Base-by-base conservation (phyloP, 2,888 invertebrate genomes). In the Archips xylosteana region DNA sequence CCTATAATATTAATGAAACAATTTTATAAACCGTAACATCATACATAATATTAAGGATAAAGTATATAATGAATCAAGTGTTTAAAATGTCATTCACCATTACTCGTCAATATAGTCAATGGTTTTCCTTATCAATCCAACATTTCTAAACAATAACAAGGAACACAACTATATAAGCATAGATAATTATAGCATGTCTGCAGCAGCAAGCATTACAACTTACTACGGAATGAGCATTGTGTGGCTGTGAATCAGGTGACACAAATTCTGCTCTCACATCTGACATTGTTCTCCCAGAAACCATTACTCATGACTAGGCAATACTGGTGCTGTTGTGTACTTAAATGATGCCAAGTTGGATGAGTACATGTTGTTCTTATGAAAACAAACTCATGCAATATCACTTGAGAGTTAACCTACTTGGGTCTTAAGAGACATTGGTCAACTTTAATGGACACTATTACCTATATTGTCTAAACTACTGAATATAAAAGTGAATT, bases 191-290 rank as follows among this genome's bases (percentile, higher is more conserved):
- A 49, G 64, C 34, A 34, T n/a, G 34, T 49, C 54, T 60, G 60
- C 42, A 59, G n/a, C 65, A 13, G 62, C 54, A 72, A 61, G 70
- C 71, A 74, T 76, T 79, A 78, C 76, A 76, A 65, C 69, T 76
- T 78, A 81, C 78, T 80, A 76, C 57, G 70, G 71, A 78, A 75
- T 75, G 72, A 75, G 75, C 81, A 85, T 89, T 88, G 87, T 89
- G 75, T 82, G 78, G 80, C 78, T 89, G 89, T 84, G 89, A 89
- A 89, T 85, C 79, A 84, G 89, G 89, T 88, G 88, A 87, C 89
- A 85, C 81, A 83, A 86, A 87, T 83, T 78, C 77, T 75, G 72
- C 80, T 87, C 85, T 83, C 85, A 85, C 80, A 84, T 79, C 82
- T 82, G 78, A 83, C 83, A 84, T 86, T 85, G 81, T 85, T 83